Evolutionary conservation across 2,888 invertebrate species (phyloP), one percentile per base, ranked within the genome.

Genomic region (Anthophora plumipes): DNA sequence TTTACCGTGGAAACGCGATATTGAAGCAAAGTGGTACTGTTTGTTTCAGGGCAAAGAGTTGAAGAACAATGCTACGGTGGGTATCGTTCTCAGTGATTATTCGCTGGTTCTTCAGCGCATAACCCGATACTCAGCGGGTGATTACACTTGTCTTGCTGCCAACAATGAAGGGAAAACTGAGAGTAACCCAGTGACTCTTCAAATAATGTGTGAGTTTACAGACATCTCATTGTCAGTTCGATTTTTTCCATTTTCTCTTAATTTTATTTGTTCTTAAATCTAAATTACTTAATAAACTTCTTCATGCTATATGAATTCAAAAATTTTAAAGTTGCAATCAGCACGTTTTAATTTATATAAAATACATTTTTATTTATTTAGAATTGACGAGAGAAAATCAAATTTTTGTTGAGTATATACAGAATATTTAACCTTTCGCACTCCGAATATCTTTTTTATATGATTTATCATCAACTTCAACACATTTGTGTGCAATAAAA

Each of bases 81-180:
- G 98, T 50, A 95, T 98, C 75, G 97, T 98, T 90, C 95, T 98
- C 89, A 97, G 97, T 92, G 97, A 97, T 91, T 97, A 97, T 93
- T 97, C 97, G 91, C 94, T 98, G 87, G 97, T 98, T 9, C 95
- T 98, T 77, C 98, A 98, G 93, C 96, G 96, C 88, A 97, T 98
- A 78, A 97, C 96, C 59, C 94, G 97, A 80, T 95, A 96, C 79
- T 96, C 97, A 43, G 97, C 97, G n/a, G 98, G 98, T 6, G 96
- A 97, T 93, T 98, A 97, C 94, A 97, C 97, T 73, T 98, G 98
- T 92, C 95, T 97, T 93, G 97, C 97, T 43, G 96, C 96, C 76
- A 98, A 98, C 94, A 95, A 96, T 77, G 97, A 98, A 93, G 98
- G 98, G 59, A 97, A 96, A 83, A 94, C 94, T 41, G 92, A 92